phyloP scores from a whole-genome alignment of 2,888 invertebrate species.

The Helobdella robusta region DNA sequence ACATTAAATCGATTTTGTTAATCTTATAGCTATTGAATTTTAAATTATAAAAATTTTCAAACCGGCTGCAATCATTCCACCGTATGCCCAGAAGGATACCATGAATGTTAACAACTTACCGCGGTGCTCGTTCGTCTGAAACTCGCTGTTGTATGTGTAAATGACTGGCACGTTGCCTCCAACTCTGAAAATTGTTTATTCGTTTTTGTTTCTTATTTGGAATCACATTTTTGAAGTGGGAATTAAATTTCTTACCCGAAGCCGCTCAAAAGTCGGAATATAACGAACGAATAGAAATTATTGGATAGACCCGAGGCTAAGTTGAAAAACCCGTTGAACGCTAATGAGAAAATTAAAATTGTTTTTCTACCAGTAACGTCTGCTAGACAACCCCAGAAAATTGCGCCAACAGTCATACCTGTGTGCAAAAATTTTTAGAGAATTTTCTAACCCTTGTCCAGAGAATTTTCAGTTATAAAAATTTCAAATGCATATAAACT shows the following conservation, averaged over 20 bases:
- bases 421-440: too few species aligned
- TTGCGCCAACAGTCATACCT: neutral
- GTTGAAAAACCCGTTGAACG: neutral
- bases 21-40: neutral
- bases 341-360: neutral
- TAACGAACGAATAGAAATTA: neutral
- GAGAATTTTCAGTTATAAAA: too few species aligned
- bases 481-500: too few species aligned
- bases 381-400: neutral
- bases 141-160: neutral
- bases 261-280: neutral
- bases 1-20: neutral
- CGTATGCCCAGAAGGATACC: neutral
- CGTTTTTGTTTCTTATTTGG: neutral
- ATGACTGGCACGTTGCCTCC: neutral
- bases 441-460: too few species aligned
- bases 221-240: neutral
- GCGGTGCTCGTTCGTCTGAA: neutral
- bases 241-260: neutral
- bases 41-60: neutral
- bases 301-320: neutral
- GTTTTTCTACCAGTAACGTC: neutral
- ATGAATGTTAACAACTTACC: neutral
- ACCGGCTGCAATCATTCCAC: neutral
- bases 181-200: neutral